Percentiles rank a stretch among this genome's conserved stretches.
These are phyloP conservation scores for Lophochroa leadbeateri DNA, from an alignment of 2,113 vertebrate species.

Conservation along the genomic window DNA sequence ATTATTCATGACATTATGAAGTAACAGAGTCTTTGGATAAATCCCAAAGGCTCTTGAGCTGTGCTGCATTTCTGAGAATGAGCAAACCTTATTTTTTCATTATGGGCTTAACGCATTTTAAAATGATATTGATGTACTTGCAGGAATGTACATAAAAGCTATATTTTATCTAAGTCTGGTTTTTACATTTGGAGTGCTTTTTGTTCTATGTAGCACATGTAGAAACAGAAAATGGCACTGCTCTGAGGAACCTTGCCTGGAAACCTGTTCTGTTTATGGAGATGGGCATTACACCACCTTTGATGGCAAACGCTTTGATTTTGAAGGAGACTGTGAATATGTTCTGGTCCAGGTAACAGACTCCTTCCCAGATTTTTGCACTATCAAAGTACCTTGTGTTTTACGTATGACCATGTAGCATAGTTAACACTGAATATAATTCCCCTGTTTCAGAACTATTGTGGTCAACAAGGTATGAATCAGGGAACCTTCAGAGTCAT, in stretches of 20 bases:
- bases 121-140: not conserved
- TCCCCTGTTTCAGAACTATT: conserved; percentile 80
- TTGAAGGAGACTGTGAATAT: conserved; percentile 92
- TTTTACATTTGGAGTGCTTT: not conserved
- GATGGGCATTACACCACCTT: conserved; percentile 92
- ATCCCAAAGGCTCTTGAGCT: not conserved
- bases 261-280: conserved; percentile 88
- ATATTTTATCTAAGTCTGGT: not conserved
- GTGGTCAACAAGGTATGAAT: conserved; percentile 54
- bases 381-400: not conserved
- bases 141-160: not conserved
- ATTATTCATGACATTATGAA: not conserved
- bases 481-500: conserved; percentile 84
- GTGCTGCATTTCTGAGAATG: not conserved
- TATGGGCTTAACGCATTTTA: not conserved
- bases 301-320: conserved; percentile 89
- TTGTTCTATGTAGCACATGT: conserved; percentile 77
- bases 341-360: conserved; percentile 86
- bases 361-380: not conserved
- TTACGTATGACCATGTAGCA: not conserved
- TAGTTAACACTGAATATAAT: not conserved
- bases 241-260: conserved; percentile 80
- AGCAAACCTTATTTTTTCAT: not conserved
- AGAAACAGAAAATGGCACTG: conserved; percentile 83
- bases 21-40: not conserved